Base-by-base conservation (phyloP, 2,888 invertebrate species). In the Polydesmus complanatus region DNA sequence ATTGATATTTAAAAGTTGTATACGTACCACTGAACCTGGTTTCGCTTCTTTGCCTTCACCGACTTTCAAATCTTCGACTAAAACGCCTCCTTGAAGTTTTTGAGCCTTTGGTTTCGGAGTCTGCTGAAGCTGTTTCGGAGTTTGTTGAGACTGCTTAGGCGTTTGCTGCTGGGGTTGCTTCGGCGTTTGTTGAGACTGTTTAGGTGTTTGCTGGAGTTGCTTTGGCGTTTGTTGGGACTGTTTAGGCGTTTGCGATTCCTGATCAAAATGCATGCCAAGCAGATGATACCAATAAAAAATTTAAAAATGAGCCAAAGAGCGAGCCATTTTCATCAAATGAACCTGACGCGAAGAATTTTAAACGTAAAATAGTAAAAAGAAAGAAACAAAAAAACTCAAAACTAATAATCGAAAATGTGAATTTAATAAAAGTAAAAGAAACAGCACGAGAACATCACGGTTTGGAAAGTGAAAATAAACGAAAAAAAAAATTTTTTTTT, bases 1-100 rank as follows among this genome's bases (percentile, higher is more conserved):
- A 2, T 53, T 2, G 5, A 2, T 53, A 8, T 22, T 19, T 53
- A 53, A n/a, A 19, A 56, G 37, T 21, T 27, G 14, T 22, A 18
- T 11, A 48, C 48, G 8, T 69, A 79, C 79, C 71, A 72, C 73
- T 77, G 85, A 88, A 49, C 93, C 93, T 1, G 79, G 70, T 70
- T 87, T 88, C 0, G 88, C 94, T 2, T 78, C 76, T 0, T 81
- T 77, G 0, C 95, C 95, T 65, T 75, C 79, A n/a, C 95, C 95
- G 22, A 83, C 77, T 70, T 82, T 83, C 0, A 88, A 26, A 65
- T 95, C 95, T 71, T 89, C 86, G 64, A 89, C 75, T 62, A 81
- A 77, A 0, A 93, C 84, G 37, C 93, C 93, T n/a, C 88, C 88
- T 64, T 82, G 78, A 8, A 74, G 58, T 2, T 68, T 66, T 54